A percentile compares a stretch with the other conserved stretches of the same genome.
Conservation (phyloP, 2,888 invertebrate species). For the Agrochola macilenta region DNA sequence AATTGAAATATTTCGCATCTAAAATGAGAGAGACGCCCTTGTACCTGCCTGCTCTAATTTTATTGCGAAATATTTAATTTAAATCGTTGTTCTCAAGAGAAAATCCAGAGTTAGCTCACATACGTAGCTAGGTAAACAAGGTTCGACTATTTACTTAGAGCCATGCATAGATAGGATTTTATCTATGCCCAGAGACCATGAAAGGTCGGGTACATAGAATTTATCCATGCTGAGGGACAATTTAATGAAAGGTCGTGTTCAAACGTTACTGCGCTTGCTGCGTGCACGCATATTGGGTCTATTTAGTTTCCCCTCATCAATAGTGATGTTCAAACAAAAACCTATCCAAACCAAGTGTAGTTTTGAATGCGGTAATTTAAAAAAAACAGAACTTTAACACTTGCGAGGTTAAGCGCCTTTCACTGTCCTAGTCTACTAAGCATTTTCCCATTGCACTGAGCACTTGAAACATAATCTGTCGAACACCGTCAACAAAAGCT, state of each 20-base stretch:
- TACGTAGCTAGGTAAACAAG: neutral
- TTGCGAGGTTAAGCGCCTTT: neutral
- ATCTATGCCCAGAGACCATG: neutral
- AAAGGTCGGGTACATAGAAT: neutral
- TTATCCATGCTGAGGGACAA: too few relatives aligned
- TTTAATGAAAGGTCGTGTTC: neutral
- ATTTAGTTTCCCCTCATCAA: neutral
- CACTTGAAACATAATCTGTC: conserved; percentile 24
- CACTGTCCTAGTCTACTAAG: neutral
- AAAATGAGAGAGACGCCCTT: conserved; percentile 8
- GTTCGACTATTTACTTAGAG: neutral
- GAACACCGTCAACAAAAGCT: conserved; percentile 42
- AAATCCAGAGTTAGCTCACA: neutral
- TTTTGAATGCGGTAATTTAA: neutral
- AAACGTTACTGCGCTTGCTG: neutral
- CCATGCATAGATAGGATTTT: neutral
- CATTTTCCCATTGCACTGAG: neutral
- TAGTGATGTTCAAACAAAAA: neutral
- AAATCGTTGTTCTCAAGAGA: neutral
- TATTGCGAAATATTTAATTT: conserved; percentile 27
- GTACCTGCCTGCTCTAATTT: conserved; percentile 1
- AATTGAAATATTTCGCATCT: conserved; percentile 14
- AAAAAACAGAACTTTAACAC: neutral
- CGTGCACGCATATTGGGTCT: too few relatives aligned
- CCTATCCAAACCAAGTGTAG: neutral